Evolutionary conservation across 1,140 invertebrate species (phyloP).

Genomic region (Heliconius congener): DNA sequence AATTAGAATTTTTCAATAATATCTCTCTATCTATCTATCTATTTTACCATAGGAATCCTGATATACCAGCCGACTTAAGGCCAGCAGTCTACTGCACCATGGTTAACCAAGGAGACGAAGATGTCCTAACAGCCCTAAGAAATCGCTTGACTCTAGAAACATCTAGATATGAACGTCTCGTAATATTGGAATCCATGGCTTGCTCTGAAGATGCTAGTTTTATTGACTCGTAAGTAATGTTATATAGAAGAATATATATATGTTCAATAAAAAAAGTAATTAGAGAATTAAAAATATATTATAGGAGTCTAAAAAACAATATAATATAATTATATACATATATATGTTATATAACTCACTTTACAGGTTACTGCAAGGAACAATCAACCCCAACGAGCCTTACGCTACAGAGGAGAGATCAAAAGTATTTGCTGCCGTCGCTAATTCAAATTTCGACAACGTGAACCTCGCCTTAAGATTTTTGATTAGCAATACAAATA

Average conservation of each 20-base stretch:
- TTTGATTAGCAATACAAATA: conserved; percentile 40
- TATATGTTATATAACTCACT: background rate
- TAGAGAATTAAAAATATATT: no score
- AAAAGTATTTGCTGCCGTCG: conserved; percentile 59
- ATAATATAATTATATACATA: no score
- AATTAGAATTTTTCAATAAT: background rate
- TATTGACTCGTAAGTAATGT: conserved; percentile 53
- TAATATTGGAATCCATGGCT: conserved; percentile 82
- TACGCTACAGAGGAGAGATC: conserved; percentile 55
- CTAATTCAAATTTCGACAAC: conserved; percentile 48
- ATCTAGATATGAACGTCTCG: conserved; percentile 79
- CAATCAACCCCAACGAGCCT: conserved; percentile 47
- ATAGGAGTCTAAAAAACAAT: no score
- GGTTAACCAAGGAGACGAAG: conserved; percentile 72
- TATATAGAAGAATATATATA: background rate
- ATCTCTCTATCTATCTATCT: background rate
- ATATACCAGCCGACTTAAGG: conserved; percentile 80
- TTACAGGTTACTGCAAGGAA: conserved; percentile 52
- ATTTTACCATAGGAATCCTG: conserved; percentile 56
- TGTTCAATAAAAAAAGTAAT: no score
- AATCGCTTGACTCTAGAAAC: conserved; percentile 68
- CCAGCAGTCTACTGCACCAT: conserved; percentile 83
- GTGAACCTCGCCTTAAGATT: conserved; percentile 51
- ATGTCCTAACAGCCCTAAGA: conserved; percentile 72
- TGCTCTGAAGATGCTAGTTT: conserved; percentile 82